Base-by-base conservation (phyloP, 2,888 invertebrate species). In the Elmis aenea region DNA sequence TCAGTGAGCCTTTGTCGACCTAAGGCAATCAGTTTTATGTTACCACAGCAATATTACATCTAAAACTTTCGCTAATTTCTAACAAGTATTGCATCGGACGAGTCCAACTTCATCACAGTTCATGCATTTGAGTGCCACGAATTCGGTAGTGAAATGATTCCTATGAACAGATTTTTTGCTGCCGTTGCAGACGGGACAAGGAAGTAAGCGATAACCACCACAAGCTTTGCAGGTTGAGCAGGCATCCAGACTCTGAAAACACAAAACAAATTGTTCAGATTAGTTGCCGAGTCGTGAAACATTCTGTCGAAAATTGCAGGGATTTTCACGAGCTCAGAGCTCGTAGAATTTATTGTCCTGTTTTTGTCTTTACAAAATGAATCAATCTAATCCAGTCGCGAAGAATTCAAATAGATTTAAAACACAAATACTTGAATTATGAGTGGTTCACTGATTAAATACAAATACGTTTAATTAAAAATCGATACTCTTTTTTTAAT, bases 21-120 rank as follows among this genome's bases (percentile, higher is more conserved):
- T n/a, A n/a, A n/a, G n/a, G n/a, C n/a, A n/a, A n/a, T n/a, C n/a
- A n/a, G n/a, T n/a, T n/a, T n/a, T n/a, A n/a, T n/a, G n/a, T n/a
- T n/a, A n/a, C n/a, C n/a, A n/a, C n/a, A n/a, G n/a, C n/a, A n/a
- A n/a, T n/a, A n/a, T n/a, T n/a, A n/a, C n/a, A n/a, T n/a, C n/a
- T n/a, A n/a, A n/a, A n/a, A n/a, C n/a, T n/a, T n/a, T n/a, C n/a
- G n/a, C n/a, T n/a, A n/a, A n/a, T 51, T 68, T n/a, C n/a, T 66
- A 85, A 70, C 96, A 96, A 46, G 81, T 77, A 54, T 83, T 83
- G 69, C 95, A 96, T 55, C 83, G 79, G 22, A 93, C 86, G 28
- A 96, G 77, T 26, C 95, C 96, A 36, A 91, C 92, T 68, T 93
- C 93, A 64, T 96, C 93, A 69, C 93, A 93, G 66, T 87, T 88